These are phyloP conservation scores for Heliconius hewitsoni DNA, from an alignment of 1,140 invertebrate species.

Conservation along the genomic window DNA sequence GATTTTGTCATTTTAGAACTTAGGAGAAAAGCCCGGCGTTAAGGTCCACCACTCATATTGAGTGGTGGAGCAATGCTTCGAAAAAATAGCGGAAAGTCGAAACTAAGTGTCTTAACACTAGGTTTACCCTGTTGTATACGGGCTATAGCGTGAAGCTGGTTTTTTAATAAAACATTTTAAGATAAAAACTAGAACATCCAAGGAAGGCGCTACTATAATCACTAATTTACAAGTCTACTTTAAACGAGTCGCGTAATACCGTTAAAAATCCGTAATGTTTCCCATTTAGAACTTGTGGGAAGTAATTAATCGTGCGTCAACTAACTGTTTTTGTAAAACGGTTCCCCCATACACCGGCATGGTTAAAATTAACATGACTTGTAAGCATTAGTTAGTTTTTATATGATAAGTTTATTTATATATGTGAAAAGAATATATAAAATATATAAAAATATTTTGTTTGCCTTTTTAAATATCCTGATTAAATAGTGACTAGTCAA, in stretches of 20 bases:
- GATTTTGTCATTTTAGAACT: too few relatives aligned
- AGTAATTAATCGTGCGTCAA: slow-evolving; percentile 3
- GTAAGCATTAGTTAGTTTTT: neutral
- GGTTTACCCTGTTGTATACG: too few relatives aligned
- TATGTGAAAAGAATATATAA: too few relatives aligned
- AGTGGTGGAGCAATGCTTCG: too few relatives aligned
- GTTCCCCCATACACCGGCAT: slow-evolving; percentile 9
- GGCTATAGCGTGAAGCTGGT: too few relatives aligned
- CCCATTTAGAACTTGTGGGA: neutral
- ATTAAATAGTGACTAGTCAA: too few relatives aligned
- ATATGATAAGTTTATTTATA: neutral
- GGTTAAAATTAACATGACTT: neutral
- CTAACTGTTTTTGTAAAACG: neutral
- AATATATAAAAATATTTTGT: too few relatives aligned
- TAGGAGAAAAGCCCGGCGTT: too few relatives aligned
- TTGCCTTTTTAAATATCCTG: too few relatives aligned
- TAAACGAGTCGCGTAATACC: neutral
- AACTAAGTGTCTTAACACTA: too few relatives aligned
- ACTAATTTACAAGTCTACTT: neutral
- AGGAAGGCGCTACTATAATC: neutral
- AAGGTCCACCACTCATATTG: too few relatives aligned
- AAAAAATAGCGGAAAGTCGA: too few relatives aligned
- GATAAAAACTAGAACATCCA: neutral
- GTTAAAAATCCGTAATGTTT: slow-evolving; percentile 8
- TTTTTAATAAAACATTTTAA: neutral